A percentile compares a stretch with the other conserved stretches of the same genome.
Evolutionary conservation across 2,888 invertebrate species (phyloP).

Genomic region (Thecophora atra): DNA sequence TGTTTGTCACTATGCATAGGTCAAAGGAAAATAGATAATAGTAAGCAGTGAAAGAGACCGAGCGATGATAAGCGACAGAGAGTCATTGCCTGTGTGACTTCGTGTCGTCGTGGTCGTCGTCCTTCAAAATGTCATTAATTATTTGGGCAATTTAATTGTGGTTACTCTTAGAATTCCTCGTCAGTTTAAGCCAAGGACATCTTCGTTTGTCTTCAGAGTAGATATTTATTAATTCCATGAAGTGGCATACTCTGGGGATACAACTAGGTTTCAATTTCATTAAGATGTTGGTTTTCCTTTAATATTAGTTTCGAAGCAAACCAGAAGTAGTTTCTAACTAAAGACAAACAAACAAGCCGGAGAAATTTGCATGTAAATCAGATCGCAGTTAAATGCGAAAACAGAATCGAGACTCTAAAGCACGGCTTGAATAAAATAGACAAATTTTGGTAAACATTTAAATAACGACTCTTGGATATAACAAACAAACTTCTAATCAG

Average conservation of each 20-base stretch:
- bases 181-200: neutral
- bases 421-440: too few species aligned
- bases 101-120: conserved; percentile 12
- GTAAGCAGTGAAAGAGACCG: neutral
- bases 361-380: too few species aligned
- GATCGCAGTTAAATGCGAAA: too few species aligned
- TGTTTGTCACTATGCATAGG: neutral
- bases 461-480: too few species aligned
- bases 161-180: neutral
- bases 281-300: conserved; percentile 7
- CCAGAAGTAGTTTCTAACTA: too few species aligned
- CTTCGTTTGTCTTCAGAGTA: neutral
- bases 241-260: neutral
- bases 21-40: too few species aligned
- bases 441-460: too few species aligned
- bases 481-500: too few species aligned
- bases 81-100: neutral
- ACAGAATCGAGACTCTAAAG: too few species aligned
- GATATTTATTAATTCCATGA: conserved; percentile 8
- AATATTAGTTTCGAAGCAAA: neutral
- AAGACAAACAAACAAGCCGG: too few species aligned
- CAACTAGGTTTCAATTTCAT: conserved; percentile 11
- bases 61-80: neutral
- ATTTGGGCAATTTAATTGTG: conserved; percentile 28
- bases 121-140: conserved; percentile 30